Conservation (phyloP, 2,888 invertebrate species). For the Cheilosia pagana region DNA sequence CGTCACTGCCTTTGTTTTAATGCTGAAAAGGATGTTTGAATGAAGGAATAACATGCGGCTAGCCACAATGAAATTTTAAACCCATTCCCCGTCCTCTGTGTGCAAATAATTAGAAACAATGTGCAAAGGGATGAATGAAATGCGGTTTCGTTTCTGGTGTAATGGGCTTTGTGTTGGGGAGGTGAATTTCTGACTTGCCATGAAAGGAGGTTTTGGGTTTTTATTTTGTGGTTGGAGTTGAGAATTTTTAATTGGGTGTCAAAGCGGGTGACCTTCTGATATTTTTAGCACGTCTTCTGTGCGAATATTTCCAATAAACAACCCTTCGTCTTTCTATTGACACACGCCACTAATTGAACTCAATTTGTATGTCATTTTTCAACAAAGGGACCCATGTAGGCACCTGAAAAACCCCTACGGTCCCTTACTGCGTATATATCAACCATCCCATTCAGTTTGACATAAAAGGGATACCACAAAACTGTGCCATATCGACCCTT, state of each 20-base stretch:
- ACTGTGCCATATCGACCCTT: slow-evolving; percentile 13
- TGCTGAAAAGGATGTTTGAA: neutral
- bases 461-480: slow-evolving; percentile 22
- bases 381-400: neutral
- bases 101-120: slow-evolving; percentile 43
- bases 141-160: slow-evolving; percentile 26
- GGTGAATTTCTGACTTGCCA: neutral
- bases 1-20: neutral
- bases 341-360: slow-evolving; percentile 37
- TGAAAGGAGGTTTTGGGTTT: neutral
- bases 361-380: slow-evolving; percentile 38
- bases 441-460: slow-evolving; percentile 9
- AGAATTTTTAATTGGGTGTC: too few relatives aligned
- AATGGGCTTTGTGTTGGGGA: neutral
- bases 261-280: too few relatives aligned
- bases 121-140: slow-evolving; percentile 31
- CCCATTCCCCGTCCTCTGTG: neutral
- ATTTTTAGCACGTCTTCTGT: too few relatives aligned
- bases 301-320: too few relatives aligned
- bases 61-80: slow-evolving; percentile 56
- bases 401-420: neutral
- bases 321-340: too few relatives aligned
- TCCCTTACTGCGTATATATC: neutral
- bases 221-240: neutral
- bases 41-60: slow-evolving; percentile 26